phyloP scores from a whole-genome alignment of 2,113 vertebrate genomes.

The Petrocephalus microphthalmus region DNA sequence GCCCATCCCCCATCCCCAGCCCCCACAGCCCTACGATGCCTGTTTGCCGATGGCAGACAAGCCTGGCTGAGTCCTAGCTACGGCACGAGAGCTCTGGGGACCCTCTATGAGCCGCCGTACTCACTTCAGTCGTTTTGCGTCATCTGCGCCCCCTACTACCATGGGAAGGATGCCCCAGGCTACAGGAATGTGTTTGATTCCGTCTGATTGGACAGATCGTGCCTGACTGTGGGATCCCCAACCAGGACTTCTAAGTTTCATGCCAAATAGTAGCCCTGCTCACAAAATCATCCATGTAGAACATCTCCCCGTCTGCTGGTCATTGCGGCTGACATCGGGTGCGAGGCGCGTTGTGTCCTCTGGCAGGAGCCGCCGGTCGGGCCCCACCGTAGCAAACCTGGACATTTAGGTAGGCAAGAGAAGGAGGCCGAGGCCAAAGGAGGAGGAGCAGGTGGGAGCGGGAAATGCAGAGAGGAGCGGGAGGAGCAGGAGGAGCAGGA shows the following conservation, averaged over 20 bases:
- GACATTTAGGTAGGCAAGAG: conserved; percentile 27
- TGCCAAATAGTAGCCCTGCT: background rate
- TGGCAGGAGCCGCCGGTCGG: conserved; percentile 47
- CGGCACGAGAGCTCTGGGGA: conserved; percentile 53
- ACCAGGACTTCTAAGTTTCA: background rate
- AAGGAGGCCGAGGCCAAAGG: conserved; percentile 5
- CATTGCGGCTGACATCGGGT: background rate
- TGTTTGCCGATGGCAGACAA: conserved; percentile 60
- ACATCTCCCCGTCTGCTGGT: background rate
- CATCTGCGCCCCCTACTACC: background rate
- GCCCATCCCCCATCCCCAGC: conserved; percentile 46
- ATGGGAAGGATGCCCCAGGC: background rate
- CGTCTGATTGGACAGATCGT: background rate
- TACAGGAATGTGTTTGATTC: background rate
- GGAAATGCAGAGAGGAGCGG: conserved; percentile 29
- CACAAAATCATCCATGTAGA: background rate
- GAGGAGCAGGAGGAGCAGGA: conserved; percentile 36
- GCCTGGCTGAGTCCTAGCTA: conserved; percentile 80
- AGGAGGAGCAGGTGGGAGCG: conserved; percentile 29
- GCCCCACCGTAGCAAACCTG: conserved; percentile 17
- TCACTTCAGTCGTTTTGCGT: background rate
- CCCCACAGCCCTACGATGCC: conserved; percentile 38
- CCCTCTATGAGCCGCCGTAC: conserved; percentile 5
- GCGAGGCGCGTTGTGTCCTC: conserved; percentile 27
- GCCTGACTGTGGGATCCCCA: background rate